Percentiles rank a stretch among this genome's conserved stretches.
These are phyloP conservation scores for Delia radicum DNA, from an alignment of 1,140 invertebrate genomes.

Conservation along the genomic window DNA sequence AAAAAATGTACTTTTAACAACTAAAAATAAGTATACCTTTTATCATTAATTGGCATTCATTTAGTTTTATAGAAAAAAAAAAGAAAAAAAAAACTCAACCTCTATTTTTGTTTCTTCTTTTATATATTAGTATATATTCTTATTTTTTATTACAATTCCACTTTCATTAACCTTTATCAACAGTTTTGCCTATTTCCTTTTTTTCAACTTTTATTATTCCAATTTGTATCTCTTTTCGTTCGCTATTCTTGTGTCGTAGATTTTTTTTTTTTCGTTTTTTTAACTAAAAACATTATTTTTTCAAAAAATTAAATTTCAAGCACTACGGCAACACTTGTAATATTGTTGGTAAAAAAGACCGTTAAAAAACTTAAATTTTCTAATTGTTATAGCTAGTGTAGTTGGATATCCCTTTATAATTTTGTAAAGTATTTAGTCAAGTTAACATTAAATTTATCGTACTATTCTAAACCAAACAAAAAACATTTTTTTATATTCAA, in stretches of 20 bases:
- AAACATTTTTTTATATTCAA: too few species aligned
- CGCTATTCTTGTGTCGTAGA: neutral
- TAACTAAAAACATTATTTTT: neutral
- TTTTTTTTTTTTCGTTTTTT: neutral
- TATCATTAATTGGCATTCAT: neutral
- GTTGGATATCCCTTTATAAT: too few species aligned
- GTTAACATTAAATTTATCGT: too few species aligned
- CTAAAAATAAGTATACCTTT: neutral
- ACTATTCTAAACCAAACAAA: too few species aligned
- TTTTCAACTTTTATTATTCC: neutral
- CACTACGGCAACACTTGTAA: neutral
- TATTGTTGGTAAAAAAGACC: neutral
- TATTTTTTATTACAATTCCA: neutral
- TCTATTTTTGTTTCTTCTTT: slow-evolving; percentile 34
- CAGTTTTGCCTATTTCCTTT: neutral
- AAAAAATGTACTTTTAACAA: too few species aligned
- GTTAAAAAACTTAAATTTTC: too few species aligned
- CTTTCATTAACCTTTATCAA: neutral
- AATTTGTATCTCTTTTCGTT: neutral
- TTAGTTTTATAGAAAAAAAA: slow-evolving; percentile 32
- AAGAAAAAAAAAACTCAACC: slow-evolving; percentile 19
- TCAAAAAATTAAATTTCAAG: neutral
- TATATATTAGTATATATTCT: neutral
- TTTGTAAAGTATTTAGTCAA: too few species aligned
- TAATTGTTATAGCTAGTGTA: too few species aligned